Evolutionary conservation across 2,113 vertebrate genomes (phyloP).

Genomic region (chimpanzee (Pan troglodytes)): NHGRI_mPanTro3-v2.1_pri NC_072407.2:132197501-132198000

Average conservation of each 20-base stretch:
- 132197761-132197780: not conserved
- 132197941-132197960: too few relatives aligned
- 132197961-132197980: too few relatives aligned
- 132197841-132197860: too few relatives aligned
- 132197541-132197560: not conserved
- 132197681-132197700: not conserved
- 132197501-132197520: not conserved
- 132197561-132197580: not conserved
- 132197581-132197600: not conserved
- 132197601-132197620: not conserved
- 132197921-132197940: too few relatives aligned
- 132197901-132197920: too few relatives aligned
- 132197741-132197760: not conserved
- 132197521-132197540: not conserved
- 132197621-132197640: not conserved
- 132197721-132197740: not conserved
- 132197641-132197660: not conserved
- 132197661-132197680: not conserved
- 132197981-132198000: too few relatives aligned
- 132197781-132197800: not conserved
- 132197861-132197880: too few relatives aligned
- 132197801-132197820: not conserved
- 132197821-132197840: not conserved
- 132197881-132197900: too few relatives aligned
- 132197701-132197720: not conserved